Evolutionary conservation across 2,113 vertebrate genomes (phyloP).

Genomic region (Nicator chloris): DNA sequence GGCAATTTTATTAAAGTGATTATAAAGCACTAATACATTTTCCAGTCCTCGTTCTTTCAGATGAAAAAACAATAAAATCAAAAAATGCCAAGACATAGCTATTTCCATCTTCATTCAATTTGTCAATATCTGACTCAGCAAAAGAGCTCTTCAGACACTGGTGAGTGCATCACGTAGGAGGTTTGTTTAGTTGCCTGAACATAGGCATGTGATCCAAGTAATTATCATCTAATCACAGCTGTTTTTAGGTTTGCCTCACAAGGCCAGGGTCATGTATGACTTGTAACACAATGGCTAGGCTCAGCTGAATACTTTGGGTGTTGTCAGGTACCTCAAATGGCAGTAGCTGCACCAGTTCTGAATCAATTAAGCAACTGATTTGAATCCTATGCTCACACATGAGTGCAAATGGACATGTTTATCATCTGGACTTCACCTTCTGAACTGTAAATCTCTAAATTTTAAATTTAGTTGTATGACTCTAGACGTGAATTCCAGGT

Average conservation of each 20-base stretch:
- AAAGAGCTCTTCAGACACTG: background rate
- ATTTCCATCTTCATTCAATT: background rate
- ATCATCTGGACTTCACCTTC: background rate
- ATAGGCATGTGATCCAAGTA: background rate
- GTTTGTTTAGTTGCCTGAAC: background rate
- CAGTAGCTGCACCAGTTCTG: background rate
- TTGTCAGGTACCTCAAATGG: background rate
- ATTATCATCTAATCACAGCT: background rate
- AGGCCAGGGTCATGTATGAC: background rate
- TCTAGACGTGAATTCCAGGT: background rate
- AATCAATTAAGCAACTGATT: background rate
- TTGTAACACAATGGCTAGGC: background rate
- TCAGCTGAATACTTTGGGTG: background rate
- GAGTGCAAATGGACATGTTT: fast-evolving
- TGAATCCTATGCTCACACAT: background rate
- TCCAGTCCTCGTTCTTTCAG: background rate
- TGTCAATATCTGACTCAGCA: background rate
- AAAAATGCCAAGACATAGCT: background rate
- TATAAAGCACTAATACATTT: background rate
- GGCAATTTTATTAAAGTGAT: background rate
- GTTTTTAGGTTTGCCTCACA: background rate
- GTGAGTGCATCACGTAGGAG: background rate
- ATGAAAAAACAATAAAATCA: background rate
- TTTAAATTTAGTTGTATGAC: background rate
- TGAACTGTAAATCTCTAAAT: background rate